phyloP scores from a whole-genome alignment of 2,113 vertebrate genomes.

The Phaethon lepturus region DNA sequence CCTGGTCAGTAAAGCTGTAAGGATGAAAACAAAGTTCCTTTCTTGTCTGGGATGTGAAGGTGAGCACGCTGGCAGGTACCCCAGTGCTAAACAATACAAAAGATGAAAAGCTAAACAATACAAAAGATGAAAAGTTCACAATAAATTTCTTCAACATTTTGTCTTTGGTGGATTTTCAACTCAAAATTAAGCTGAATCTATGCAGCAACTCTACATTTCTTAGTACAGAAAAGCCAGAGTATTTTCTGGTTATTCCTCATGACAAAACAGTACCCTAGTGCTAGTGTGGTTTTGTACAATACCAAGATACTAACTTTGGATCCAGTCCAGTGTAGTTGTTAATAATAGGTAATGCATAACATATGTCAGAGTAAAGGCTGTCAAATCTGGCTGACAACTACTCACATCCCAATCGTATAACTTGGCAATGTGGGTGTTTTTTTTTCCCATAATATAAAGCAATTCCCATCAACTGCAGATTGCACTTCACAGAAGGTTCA shows the following conservation, averaged over 20 bases:
- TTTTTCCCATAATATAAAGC: neutral
- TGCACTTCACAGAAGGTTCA: constrained; percentile 50
- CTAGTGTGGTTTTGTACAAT: neutral
- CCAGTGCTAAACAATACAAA: neutral
- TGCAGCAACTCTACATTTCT: neutral
- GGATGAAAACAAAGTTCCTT: neutral
- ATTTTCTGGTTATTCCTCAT: neutral
- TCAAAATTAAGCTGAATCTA: neutral
- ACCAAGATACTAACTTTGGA: neutral
- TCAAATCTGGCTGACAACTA: constrained; percentile 42
- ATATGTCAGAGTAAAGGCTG: constrained; percentile 45
- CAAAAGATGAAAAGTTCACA: neutral
- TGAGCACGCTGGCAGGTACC: neutral
- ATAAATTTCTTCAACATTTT: neutral
- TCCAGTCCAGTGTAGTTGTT: neutral
- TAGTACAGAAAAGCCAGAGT: neutral
- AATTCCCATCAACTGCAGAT: constrained; percentile 27
- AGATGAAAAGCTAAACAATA: neutral
- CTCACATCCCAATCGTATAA: neutral
- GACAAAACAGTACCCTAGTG: neutral
- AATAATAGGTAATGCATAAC: constrained; percentile 4
- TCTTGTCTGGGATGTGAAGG: neutral
- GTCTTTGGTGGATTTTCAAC: neutral
- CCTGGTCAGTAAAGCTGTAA: neutral
- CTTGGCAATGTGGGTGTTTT: neutral